Evolutionary conservation across 2,113 vertebrate genomes (phyloP).

Genomic region (Leucoraja erinaceus): DNA sequence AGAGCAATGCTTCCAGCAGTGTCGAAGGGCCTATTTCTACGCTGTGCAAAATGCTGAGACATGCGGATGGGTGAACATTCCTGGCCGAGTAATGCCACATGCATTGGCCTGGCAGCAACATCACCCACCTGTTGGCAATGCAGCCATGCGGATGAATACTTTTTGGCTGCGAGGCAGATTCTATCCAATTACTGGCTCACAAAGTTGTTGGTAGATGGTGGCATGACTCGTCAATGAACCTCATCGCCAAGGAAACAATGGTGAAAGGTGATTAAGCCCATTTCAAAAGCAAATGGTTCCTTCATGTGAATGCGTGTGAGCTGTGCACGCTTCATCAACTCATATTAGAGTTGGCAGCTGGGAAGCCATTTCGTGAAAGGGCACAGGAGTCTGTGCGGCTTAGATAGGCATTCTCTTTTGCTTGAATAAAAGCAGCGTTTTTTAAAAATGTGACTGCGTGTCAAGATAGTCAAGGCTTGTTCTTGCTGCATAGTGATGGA

Average conservation of each 20-base stretch:
- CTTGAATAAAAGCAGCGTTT: neutral
- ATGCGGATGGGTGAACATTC: too few species aligned
- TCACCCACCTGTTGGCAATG: too few species aligned
- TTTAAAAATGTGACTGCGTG: neutral
- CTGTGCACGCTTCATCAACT: neutral
- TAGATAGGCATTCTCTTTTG: neutral
- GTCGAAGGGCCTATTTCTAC: too few species aligned
- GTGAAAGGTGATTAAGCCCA: too few species aligned
- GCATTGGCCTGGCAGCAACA: too few species aligned
- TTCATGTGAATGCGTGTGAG: neutral
- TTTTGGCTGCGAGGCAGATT: too few species aligned
- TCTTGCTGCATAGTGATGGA: neutral
- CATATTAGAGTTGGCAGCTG: neutral
- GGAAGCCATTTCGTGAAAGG: neutral
- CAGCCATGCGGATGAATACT: too few species aligned
- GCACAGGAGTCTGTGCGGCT: neutral
- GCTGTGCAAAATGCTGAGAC: too few species aligned
- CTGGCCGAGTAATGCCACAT: too few species aligned
- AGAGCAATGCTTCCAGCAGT: too few species aligned
- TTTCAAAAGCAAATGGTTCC: neutral
- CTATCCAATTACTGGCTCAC: neutral
- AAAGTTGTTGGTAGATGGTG: neutral
- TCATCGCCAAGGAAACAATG: neutral
- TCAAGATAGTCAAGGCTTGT: neutral
- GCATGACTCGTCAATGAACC: neutral